Evolutionary conservation across 2,888 invertebrate genomes (phyloP), one percentile per base, ranked within the genome.

Genomic region (Osmoderma eremita): DNA sequence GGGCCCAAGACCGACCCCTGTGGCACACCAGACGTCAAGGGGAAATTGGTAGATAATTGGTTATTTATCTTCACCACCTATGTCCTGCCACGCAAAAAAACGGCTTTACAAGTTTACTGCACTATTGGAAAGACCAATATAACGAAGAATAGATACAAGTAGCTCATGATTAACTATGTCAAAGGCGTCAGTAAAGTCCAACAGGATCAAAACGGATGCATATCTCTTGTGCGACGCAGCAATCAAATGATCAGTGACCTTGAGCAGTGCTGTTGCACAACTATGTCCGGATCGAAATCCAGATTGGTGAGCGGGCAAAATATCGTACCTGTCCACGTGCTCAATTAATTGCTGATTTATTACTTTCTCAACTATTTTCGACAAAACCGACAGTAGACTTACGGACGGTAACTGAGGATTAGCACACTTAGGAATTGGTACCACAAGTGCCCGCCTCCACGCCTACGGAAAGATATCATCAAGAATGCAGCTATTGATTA

Each of bases 401-500:
- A 42, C 48, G 18, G 17, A 48, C 5, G 17, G 3, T 3, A 48
- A 48, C 18, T 48, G 18, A 12, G 10, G 18, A 48, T 3, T 48
- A 15, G 17, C 48, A 15, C 48, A 18, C 48, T 48, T 48, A 5
- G 48, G 18, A 6, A 48, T 15, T 18, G 48, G 18, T 17, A 48
- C 18, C 12, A 18, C 48, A 48, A 18, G 15, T 18, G 48, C 48
- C 17, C 17, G 18, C 4, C 17, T 48, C 48, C 48, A 48, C 17
- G 18, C 17, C 17, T 17, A 15, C 12, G 18, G 48, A 48, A 48
- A 48, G 48, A 18, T 48, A 13, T 18, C 18, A 1, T 48, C 48
- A 48, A 18, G 48, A 18, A 48, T 48, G 18, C 48, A 48, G 17
- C 18, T 4, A 17, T 48, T 48, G 17, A 42, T 42, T 12, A 42